Conservation (phyloP, 2,113 vertebrate species). For the Gallinago paraguaiae region DNA sequence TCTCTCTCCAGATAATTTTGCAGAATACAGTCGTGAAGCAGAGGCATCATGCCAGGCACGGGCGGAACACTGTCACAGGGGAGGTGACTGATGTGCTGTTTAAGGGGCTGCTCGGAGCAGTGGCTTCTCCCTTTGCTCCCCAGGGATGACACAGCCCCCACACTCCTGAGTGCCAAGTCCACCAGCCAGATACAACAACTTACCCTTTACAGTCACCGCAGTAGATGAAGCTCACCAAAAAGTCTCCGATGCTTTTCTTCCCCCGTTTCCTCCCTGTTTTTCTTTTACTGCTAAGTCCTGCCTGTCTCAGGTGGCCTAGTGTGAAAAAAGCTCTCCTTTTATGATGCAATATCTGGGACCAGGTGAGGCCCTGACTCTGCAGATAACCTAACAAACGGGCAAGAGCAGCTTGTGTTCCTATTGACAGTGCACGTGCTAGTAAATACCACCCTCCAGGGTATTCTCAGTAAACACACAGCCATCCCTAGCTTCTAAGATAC, state of each 20-base stretch:
- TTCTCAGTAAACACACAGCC: constrained; percentile 22
- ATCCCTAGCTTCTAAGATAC: neutral
- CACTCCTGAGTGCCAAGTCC: neutral
- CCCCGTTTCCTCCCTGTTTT: neutral
- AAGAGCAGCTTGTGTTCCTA: neutral
- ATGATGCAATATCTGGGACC: constrained; percentile 53
- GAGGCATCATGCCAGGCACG: neutral
- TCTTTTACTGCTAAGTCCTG: neutral
- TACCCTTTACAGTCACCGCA: neutral
- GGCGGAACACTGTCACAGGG: neutral
- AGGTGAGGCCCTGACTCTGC: constrained; percentile 52
- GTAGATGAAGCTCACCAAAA: neutral
- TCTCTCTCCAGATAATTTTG: neutral
- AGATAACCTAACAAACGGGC: constrained; percentile 38
- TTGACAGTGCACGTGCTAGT: constrained; percentile 13
- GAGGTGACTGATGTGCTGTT: rapidly evolving
- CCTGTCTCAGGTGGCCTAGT: neutral
- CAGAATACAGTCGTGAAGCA: neutral
- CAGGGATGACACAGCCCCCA: neutral
- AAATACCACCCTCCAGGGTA: constrained; percentile 35
- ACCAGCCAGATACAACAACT: rapidly evolving
- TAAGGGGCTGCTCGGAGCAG: neutral
- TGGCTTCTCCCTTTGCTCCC: neutral
- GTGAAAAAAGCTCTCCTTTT: constrained; percentile 24
- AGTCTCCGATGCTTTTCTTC: neutral